Evolutionary conservation across 1,140 invertebrate species (phyloP).

Genomic region (Drosophila obscura): DNA sequence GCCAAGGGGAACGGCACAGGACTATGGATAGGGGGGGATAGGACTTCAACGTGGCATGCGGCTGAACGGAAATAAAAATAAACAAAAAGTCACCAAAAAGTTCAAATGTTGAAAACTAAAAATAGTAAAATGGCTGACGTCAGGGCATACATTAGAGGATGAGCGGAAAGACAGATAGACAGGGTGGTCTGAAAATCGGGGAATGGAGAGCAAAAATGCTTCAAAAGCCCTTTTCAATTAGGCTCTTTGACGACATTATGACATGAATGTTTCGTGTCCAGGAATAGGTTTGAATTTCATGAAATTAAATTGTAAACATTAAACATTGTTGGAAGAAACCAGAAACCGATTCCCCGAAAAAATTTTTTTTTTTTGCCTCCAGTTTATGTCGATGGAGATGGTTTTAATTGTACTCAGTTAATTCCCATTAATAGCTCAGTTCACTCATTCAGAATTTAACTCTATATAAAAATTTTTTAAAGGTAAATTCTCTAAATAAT

Average conservation of each 20-base stretch:
- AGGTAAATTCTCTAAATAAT: too few species aligned
- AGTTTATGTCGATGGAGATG: too few species aligned
- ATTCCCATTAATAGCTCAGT: too few species aligned
- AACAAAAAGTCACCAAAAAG: conserved; percentile 42
- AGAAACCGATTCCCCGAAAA: too few species aligned
- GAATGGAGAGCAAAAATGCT: background rate
- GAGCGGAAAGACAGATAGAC: background rate
- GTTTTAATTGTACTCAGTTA: too few species aligned
- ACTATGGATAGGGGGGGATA: background rate
- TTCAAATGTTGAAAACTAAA: conserved; percentile 51
- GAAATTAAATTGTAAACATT: too few species aligned
- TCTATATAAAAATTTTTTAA: too few species aligned
- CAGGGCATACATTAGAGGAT: conserved; percentile 18
- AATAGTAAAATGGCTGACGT: conserved; percentile 52
- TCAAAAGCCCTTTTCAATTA: conserved; percentile 18
- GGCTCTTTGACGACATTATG: background rate
- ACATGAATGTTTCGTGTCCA: background rate
- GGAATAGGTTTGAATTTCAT: background rate
- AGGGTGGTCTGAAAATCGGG: background rate
- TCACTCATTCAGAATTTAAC: too few species aligned
- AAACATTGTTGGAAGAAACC: too few species aligned
- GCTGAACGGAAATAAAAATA: conserved; percentile 45
- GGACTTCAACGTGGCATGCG: conserved; percentile 19
- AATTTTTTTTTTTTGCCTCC: too few species aligned
- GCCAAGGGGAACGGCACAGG: background rate